These are phyloP conservation scores for Colius striatus DNA, from an alignment of 2,113 vertebrate genomes.

Conservation along the genomic window DNA sequence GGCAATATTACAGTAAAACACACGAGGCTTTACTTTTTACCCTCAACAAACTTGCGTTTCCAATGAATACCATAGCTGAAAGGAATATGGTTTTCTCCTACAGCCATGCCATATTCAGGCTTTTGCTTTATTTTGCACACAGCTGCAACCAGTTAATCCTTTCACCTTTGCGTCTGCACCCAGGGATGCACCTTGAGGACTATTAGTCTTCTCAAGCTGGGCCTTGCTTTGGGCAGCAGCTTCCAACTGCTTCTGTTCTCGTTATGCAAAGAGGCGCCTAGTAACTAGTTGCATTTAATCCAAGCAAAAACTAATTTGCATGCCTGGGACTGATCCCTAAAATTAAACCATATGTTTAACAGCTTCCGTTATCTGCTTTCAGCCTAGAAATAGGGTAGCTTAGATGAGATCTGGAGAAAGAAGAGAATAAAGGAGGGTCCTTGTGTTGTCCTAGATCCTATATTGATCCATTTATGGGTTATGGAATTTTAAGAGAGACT, in stretches of 20 bases:
- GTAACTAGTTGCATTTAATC: constrained; percentile 7
- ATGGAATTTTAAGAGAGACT: background rate
- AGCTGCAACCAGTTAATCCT: background rate
- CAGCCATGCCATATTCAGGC: background rate
- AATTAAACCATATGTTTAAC: constrained; percentile 17
- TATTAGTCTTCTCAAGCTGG: background rate
- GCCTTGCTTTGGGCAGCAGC: background rate
- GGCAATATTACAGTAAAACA: background rate
- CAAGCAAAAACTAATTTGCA: background rate
- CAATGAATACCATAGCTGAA: background rate
- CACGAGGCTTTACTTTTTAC: background rate
- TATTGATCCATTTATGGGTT: background rate
- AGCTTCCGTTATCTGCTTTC: constrained; percentile 3
- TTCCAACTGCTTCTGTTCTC: background rate
- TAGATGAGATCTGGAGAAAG: background rate
- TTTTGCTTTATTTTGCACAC: background rate
- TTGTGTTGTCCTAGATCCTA: background rate
- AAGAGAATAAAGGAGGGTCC: background rate
- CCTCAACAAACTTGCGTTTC: background rate
- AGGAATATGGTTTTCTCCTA: background rate
- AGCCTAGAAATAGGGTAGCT: background rate
- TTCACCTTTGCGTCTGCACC: background rate
- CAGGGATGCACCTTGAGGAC: background rate
- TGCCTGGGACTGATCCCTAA: constrained; percentile 1
- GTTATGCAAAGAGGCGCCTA: background rate